A percentile compares a stretch with the other conserved stretches of the same genome.
Conservation (phyloP, 2,888 invertebrate genomes). For the Megalurothrips usitatus region DNA sequence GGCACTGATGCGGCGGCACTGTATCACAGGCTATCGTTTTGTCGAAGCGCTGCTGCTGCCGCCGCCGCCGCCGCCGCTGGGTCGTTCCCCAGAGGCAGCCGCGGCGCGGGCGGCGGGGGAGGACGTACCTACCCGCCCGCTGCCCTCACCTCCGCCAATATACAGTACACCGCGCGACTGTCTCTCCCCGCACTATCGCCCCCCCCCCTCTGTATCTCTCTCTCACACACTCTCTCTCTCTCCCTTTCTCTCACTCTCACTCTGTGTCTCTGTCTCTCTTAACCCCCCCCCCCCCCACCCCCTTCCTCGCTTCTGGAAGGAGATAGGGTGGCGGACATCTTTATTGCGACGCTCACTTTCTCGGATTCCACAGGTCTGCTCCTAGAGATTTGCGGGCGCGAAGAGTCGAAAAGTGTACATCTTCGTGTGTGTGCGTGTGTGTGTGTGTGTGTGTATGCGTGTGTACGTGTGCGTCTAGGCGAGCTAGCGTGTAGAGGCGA, state of each 20-base stretch:
- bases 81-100: no score
- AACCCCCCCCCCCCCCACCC: no score
- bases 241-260: not conserved
- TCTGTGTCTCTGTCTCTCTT: not conserved
- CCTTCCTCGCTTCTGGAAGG: not conserved
- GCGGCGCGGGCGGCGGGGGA: no score
- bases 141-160: no score
- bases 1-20: no score
- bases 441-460: not conserved
- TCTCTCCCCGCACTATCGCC: no score
- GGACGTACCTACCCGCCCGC: no score
- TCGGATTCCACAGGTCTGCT: conserved; percentile 20
- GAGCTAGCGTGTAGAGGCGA: not conserved
- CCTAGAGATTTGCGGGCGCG: not conserved
- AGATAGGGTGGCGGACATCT: not conserved
- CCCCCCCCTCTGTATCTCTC: no score
- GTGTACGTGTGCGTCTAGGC: not conserved
- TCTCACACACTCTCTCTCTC: not conserved
- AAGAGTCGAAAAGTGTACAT: not conserved
- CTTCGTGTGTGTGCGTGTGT: not conserved
- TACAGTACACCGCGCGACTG: no score
- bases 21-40: no score
- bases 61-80: no score
- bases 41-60: no score
- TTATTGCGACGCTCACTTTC: not conserved